Evolutionary conservation across 2,113 vertebrate genomes (phyloP), one percentile per base, ranked within the genome.

Genomic region (Herpetotheres cachinnans): DNA sequence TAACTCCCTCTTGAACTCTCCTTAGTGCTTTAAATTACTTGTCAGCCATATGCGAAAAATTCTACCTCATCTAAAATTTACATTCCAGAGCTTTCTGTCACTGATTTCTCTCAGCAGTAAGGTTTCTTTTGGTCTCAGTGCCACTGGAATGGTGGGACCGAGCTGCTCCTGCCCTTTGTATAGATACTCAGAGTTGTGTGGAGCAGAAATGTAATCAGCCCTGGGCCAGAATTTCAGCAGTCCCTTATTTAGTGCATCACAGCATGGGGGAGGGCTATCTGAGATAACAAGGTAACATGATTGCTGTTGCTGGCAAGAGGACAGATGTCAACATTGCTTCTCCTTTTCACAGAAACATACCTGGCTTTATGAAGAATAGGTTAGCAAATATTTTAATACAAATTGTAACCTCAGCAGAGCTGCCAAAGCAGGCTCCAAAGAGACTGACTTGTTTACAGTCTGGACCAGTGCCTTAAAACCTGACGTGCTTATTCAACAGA

Each of bases 351-450:
- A 19, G 96, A 95, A 98, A 95, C 61, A 65, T 95, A 86, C 87
- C 84, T 96, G 86, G 38, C 80, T 96, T 96, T 97, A 96, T 95
- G 59, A 97, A 97, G 88, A 97, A 97, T 90, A 94, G 90, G 67
- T 93, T 92, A 97, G 93, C 96, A 97, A 84, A 92, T 94, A 96
- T 78, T 70, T 89, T 92, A 95, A 82, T 94, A 89, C 96, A 95
- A 97, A 92, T 76, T 95, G 86, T 80, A 93, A 89, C 79, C 62
- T 74, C 89, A 93, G 82, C 72, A 59, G 42, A 85, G 82, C 65
- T 96, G 90, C 96, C 96, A 97, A 97, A 87, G 79, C 86, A 93
- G 93, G 94, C 95, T 96, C 96, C 94, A 97, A 97, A 94, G 93
- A 97, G 95, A 94, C 96, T 92, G 84, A 77, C 93, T 97, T 98